Evolutionary conservation across 2,888 invertebrate genomes (phyloP).

Genomic region (Sialis lutaria): DNA sequence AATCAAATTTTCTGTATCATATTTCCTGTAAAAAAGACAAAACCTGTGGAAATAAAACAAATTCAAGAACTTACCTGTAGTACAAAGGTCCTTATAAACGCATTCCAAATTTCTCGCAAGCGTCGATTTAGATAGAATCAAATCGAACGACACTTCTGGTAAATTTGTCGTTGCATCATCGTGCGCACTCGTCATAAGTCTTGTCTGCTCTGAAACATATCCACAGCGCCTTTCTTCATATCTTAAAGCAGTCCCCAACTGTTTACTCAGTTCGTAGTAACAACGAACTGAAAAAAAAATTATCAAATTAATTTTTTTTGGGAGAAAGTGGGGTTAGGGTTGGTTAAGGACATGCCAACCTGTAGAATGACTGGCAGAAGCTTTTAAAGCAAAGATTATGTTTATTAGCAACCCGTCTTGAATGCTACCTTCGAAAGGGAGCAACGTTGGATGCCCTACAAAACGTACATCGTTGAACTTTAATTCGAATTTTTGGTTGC

Average conservation of each 20-base stretch:
- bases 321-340: not conserved
- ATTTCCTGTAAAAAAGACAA: not conserved
- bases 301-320: constrained; percentile 1
- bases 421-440: constrained; percentile 49
- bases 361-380: constrained; percentile 79
- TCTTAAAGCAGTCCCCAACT: constrained; percentile 68
- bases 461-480: constrained; percentile 93
- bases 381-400: constrained; percentile 81
- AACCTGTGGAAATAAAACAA: not conserved
- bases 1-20: not conserved
- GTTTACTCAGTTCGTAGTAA: constrained; percentile 85
- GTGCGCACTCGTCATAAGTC: constrained; percentile 56
- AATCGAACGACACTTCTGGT: constrained; percentile 46
- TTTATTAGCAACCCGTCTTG: constrained; percentile 59
- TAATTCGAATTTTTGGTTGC: constrained; percentile 80
- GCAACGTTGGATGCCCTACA: constrained; percentile 80
- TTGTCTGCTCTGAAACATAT: constrained; percentile 77
- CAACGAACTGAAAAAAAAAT: constrained; percentile 49
- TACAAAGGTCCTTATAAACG: constrained; percentile 59
- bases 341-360: constrained; percentile 26
- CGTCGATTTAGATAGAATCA: constrained; percentile 64
- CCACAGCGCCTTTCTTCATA: constrained; percentile 84
- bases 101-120: constrained; percentile 71
- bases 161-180: constrained; percentile 35
- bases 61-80: constrained; percentile 27